phyloP scores from a whole-genome alignment of 2,113 vertebrate genomes.

The Etheostoma cragini region DNA sequence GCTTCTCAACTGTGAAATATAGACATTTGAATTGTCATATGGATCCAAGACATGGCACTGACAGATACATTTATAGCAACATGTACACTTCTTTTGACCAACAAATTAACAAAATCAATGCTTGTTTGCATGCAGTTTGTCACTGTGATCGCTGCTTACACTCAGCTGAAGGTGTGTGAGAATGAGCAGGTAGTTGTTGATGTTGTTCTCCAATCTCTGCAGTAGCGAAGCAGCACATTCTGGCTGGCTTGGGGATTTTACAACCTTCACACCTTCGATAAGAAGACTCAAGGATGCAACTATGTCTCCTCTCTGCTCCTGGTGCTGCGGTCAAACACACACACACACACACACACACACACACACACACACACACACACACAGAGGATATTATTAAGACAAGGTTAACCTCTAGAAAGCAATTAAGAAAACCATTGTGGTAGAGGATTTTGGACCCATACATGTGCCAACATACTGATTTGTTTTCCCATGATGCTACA shows the following conservation, averaged over 20 bases:
- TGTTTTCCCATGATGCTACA: conserved; percentile 73
- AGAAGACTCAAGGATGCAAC: conserved; percentile 71
- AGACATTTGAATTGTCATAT: not conserved
- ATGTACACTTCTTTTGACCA: conserved; percentile 10
- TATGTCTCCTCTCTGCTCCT: conserved; percentile 76
- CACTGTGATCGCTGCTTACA: conserved; percentile 46
- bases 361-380: not conserved
- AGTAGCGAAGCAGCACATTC: conserved; percentile 66
- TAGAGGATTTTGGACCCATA: conserved; percentile 25
- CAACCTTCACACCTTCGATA: conserved; percentile 58
- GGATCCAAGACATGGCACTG: not conserved
- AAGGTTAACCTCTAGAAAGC: not conserved
- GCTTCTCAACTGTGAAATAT: not conserved
- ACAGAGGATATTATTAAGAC: not conserved
- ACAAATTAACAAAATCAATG: conserved; percentile 10
- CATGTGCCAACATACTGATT: conserved; percentile 69
- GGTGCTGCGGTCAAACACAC: conserved; percentile 55
- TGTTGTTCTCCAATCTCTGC: conserved; percentile 72
- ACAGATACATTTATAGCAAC: not conserved
- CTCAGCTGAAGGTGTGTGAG: conserved; percentile 72
- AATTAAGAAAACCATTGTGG: not conserved
- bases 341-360: not conserved
- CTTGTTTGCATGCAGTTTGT: conserved; percentile 15
- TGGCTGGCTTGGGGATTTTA: conserved; percentile 44
- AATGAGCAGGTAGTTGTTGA: conserved; percentile 78